phyloP scores from a whole-genome alignment of 2,888 invertebrate genomes.

The Pteria penguin region DNA sequence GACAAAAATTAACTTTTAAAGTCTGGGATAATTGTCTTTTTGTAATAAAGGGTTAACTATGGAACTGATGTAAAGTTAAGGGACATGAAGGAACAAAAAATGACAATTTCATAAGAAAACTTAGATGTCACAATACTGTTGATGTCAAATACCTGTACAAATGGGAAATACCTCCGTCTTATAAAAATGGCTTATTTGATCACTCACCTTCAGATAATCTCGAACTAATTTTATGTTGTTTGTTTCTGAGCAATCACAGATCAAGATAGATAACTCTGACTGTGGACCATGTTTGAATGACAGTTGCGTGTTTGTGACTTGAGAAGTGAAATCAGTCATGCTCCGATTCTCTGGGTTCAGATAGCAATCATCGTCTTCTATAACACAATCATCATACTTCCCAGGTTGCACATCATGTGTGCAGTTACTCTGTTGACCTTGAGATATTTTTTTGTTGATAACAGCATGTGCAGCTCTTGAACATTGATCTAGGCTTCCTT shows the following conservation, averaged over 20 bases:
- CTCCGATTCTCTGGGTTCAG: background rate
- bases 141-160: too few relatives aligned
- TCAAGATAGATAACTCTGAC: slow-evolving; percentile 54
- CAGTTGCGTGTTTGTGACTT: background rate
- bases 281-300: slow-evolving; percentile 54
- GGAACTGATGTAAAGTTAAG: too few relatives aligned
- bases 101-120: too few relatives aligned
- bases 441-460: background rate
- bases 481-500: background rate
- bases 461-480: background rate
- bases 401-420: background rate
- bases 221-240: too few relatives aligned
- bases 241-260: slow-evolving; percentile 46
- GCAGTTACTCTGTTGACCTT: background rate
- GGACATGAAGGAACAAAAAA: too few relatives aligned
- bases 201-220: too few relatives aligned
- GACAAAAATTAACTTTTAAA: too few relatives aligned
- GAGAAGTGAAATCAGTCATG: background rate
- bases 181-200: too few relatives aligned
- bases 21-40: too few relatives aligned
- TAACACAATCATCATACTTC: background rate
- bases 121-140: too few relatives aligned
- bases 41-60: too few relatives aligned
- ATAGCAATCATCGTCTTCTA: background rate
- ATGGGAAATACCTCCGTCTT: too few relatives aligned